These are phyloP conservation scores for Hydrophis major DNA, from an alignment of 2,797 vertebrate species.

Conservation along the genomic window DNA sequence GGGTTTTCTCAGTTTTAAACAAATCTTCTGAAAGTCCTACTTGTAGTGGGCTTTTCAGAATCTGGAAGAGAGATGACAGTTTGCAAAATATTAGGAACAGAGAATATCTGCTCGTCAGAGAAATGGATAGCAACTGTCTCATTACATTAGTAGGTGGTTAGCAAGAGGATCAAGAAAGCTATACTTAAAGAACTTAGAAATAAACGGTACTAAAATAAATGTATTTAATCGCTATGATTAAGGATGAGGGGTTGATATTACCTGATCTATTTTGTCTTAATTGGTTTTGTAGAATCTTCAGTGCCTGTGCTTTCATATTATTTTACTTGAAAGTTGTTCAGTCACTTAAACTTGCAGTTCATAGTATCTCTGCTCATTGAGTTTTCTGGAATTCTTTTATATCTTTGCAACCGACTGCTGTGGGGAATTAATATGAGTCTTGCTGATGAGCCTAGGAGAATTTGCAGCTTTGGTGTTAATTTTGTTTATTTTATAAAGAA, in stretches of 20 bases:
- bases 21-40: not conserved
- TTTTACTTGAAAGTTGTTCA: not conserved
- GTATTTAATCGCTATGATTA: not conserved
- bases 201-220: not conserved
- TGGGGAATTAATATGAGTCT: not conserved
- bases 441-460: not conserved
- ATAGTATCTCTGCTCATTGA: not conserved
- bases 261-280: not conserved
- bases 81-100: not conserved
- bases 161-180: not conserved
- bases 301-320: not conserved
- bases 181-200: not conserved
- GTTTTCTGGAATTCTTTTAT: not conserved
- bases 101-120: not conserved
- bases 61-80: not conserved
- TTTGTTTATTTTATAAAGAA: not conserved
- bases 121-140: not conserved
- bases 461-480: not conserved
- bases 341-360: not conserved
- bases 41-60: not conserved
- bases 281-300: not conserved
- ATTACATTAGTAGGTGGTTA: not conserved
- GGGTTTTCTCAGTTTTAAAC: not conserved
- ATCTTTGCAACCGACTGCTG: not conserved
- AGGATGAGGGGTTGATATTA: not conserved